phyloP scores from a whole-genome alignment of 2,888 invertebrate species.

The Dicroscelio sp. region DNA sequence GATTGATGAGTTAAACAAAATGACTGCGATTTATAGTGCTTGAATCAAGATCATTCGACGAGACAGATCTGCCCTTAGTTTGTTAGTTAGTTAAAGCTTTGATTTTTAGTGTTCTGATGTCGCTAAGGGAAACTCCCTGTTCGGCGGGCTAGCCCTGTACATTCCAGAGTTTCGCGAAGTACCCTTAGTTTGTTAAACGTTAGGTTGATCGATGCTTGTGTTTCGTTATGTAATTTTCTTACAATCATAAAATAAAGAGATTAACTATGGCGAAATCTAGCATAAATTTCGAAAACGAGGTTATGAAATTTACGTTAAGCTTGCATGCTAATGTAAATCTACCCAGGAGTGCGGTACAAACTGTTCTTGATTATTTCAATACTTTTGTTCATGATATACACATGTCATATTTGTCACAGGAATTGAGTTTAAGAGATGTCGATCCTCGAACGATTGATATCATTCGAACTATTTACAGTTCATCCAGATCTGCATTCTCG shows the following conservation, averaged over 20 bases:
- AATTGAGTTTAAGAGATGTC: background rate
- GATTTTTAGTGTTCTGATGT: too few relatives aligned
- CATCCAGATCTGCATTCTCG: background rate
- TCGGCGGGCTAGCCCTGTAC: too few relatives aligned
- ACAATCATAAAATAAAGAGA: background rate
- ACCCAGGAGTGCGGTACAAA: background rate
- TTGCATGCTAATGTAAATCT: background rate
- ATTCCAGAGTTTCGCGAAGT: too few relatives aligned
- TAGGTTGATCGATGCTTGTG: background rate
- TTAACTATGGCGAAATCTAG: background rate
- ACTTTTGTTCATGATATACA: slow-evolving; percentile 1
- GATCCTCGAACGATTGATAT: background rate
- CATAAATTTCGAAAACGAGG: background rate
- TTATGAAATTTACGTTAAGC: background rate
- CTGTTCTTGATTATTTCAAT: background rate
- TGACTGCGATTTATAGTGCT: background rate
- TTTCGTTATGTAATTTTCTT: background rate
- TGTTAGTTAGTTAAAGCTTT: background rate
- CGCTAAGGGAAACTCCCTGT: too few relatives aligned
- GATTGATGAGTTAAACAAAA: slow-evolving; percentile 2
- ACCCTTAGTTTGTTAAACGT: background rate
- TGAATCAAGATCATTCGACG: background rate
- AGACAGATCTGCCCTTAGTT: background rate
- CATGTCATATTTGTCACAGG: background rate
- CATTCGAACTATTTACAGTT: background rate